A percentile compares a stretch with the other conserved stretches of the same genome.
Evolutionary conservation across 2,113 vertebrate species (phyloP).

Genomic region (Gopherus flavomarginatus): DNA sequence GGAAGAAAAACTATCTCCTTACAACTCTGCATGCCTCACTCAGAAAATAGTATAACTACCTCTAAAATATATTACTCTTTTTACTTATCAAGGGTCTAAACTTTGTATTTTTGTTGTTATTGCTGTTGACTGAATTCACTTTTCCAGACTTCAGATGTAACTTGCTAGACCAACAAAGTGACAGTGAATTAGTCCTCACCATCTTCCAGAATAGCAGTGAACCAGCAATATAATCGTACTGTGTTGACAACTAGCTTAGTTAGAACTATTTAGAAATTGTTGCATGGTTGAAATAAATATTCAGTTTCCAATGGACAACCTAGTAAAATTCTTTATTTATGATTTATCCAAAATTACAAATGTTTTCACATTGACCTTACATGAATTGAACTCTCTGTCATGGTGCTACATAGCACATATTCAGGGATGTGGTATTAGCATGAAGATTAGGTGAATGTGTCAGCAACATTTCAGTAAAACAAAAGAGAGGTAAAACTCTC

Average conservation of each 20-base stretch:
- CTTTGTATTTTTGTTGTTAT: background rate
- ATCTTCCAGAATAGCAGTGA: slow-evolving; percentile 23
- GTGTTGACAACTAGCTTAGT: slow-evolving; percentile 43
- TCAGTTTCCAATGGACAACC: slow-evolving; percentile 44
- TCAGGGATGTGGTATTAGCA: slow-evolving; percentile 36
- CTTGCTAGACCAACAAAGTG: slow-evolving; percentile 42
- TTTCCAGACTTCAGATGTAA: slow-evolving; percentile 40
- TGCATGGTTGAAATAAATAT: slow-evolving; percentile 60
- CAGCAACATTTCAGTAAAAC: slow-evolving; percentile 5
- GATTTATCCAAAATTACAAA: background rate
- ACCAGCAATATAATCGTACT: slow-evolving; percentile 8
- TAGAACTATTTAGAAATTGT: slow-evolving; percentile 28
- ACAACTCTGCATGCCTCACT: background rate
- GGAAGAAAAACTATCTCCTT: background rate
- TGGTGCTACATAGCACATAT: background rate
- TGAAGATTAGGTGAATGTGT: background rate
- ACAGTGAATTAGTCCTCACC: background rate
- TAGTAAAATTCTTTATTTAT: slow-evolving; percentile 39
- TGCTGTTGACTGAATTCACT: slow-evolving; percentile 29
- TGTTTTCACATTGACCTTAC: slow-evolving; percentile 26
- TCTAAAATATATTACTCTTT: background rate
- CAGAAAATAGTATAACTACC: background rate
- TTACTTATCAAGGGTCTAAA: background rate
- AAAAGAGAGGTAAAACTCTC: background rate
- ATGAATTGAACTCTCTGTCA: slow-evolving; percentile 48